phyloP scores from a whole-genome alignment of 2,797 vertebrate genomes.

The Leucoraja ocellata region DNA sequence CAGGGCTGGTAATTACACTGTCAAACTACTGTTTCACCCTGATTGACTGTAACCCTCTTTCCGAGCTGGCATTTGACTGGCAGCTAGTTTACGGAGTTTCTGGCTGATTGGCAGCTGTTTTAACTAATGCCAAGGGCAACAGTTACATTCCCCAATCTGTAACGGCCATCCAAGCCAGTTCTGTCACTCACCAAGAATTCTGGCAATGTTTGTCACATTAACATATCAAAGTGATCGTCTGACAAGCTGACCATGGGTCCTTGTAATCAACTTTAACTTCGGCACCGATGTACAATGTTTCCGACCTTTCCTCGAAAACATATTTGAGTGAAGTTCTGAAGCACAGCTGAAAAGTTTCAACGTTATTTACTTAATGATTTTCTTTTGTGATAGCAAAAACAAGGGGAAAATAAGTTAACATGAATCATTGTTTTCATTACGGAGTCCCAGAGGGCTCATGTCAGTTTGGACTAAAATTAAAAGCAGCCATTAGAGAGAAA shows the following conservation, averaged over 20 bases:
- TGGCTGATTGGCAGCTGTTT: constrained; percentile 73
- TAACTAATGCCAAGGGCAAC: constrained; percentile 64
- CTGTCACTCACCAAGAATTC: constrained; percentile 50
- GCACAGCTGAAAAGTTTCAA: constrained; percentile 51
- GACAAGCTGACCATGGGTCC: constrained; percentile 51
- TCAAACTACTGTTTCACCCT: constrained; percentile 65
- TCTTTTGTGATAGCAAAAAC: constrained; percentile 54
- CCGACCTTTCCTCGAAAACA: constrained; percentile 41
- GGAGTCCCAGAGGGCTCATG: constrained; percentile 21
- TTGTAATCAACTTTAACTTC: constrained; percentile 51
- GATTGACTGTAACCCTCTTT: constrained; percentile 53
- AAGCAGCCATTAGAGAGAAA: constrained; percentile 19
- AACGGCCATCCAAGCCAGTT: constrained; percentile 56
- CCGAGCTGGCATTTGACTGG: constrained; percentile 62
- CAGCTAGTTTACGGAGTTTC: constrained; percentile 56
- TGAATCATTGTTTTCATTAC: constrained; percentile 39
- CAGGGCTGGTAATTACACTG: constrained; percentile 94
- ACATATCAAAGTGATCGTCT: constrained; percentile 64
- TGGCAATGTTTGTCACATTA: constrained; percentile 61
- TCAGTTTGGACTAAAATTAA: constrained; percentile 28
- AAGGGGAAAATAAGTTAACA: constrained; percentile 48
- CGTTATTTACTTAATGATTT: constrained; percentile 60
- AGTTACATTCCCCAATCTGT: constrained; percentile 62
- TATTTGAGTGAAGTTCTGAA: constrained; percentile 39
- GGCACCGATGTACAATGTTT: constrained; percentile 46